Conservation (phyloP, 2,888 invertebrate species). For the Nomada ruficornis region DNA sequence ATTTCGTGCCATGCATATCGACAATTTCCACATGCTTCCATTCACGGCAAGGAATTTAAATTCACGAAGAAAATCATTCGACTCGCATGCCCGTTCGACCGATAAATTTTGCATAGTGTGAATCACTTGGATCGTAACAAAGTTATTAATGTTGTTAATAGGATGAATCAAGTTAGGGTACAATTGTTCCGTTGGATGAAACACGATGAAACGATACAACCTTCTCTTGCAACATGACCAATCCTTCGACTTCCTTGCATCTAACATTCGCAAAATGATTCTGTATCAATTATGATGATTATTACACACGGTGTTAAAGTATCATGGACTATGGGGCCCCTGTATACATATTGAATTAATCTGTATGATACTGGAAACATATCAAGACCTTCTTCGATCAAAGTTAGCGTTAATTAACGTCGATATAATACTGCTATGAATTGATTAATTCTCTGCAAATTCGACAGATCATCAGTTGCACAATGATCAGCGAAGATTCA, state of each 20-base stretch:
- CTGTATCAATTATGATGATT: neutral
- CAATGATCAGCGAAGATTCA: neutral
- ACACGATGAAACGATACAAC: conserved; percentile 14
- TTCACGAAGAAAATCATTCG: conserved; percentile 14
- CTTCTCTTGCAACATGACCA: neutral
- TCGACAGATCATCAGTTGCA: neutral
- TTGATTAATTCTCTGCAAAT: neutral
- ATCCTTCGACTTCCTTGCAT: neutral
- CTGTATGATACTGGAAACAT: conserved; percentile 13
- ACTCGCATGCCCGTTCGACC: conserved; percentile 20
- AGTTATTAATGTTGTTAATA: conserved; percentile 23
- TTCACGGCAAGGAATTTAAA: neutral
- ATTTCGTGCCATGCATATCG: conserved; percentile 20
- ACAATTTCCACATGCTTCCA: conserved; percentile 35
- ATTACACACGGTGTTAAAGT: conserved; percentile 31
- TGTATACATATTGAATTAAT: conserved; percentile 19
- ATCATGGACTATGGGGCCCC: neutral
- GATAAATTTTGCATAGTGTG: neutral
- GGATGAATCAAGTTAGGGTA: conserved; percentile 18
- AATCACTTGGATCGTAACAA: conserved; percentile 7
- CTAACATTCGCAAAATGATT: too few species aligned
- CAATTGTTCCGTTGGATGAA: neutral
- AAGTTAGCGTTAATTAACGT: conserved; percentile 21
- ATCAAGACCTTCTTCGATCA: conserved; percentile 18
- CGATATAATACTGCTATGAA: too few species aligned